These are phyloP conservation scores for Eristalinus aeneus DNA, from an alignment of 2,888 invertebrate genomes.

Conservation along the genomic window DNA sequence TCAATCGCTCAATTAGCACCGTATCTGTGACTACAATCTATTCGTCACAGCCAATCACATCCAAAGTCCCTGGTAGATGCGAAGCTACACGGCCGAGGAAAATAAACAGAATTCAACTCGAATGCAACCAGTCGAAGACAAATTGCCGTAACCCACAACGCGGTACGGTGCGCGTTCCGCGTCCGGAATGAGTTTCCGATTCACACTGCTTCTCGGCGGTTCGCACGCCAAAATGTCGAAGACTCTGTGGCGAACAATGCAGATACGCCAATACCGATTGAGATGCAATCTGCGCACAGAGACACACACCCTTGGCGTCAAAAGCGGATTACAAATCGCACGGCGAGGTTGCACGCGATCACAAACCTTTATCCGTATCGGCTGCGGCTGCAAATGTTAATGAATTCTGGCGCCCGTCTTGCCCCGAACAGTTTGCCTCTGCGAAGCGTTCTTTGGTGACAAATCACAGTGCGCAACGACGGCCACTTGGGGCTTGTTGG, in stretches of 20 bases:
- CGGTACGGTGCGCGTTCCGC: background rate
- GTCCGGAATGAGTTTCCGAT: conserved; percentile 40
- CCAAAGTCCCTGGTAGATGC: background rate
- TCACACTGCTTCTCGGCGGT: conserved; percentile 1
- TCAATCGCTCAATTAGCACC: conserved; percentile 59
- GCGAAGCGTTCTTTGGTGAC: conserved; percentile 9
- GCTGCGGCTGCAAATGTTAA: conserved; percentile 58
- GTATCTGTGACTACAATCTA: conserved; percentile 38
- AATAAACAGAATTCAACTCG: conserved; percentile 2
- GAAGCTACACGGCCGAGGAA: background rate
- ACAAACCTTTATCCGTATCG: conserved; percentile 23
- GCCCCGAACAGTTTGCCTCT: background rate
- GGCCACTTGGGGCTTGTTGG: background rate
- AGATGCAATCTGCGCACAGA: background rate
- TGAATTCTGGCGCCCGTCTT: conserved; percentile 37
- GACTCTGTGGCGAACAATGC: conserved; percentile 34
- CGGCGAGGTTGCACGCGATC: conserved; percentile 52
- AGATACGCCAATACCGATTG: background rate
- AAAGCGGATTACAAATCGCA: background rate
- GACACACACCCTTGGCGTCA: conserved; percentile 35
- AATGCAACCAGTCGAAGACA: conserved; percentile 39
- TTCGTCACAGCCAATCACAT: conserved; percentile 35
- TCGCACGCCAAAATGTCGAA: conserved; percentile 37
- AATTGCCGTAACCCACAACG: conserved; percentile 37
- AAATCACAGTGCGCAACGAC: background rate